Percentiles rank a stretch among this genome's conserved stretches.
phyloP scores from a whole-genome alignment of 2,797 vertebrate genomes.

The Furcifer pardalis region DNA sequence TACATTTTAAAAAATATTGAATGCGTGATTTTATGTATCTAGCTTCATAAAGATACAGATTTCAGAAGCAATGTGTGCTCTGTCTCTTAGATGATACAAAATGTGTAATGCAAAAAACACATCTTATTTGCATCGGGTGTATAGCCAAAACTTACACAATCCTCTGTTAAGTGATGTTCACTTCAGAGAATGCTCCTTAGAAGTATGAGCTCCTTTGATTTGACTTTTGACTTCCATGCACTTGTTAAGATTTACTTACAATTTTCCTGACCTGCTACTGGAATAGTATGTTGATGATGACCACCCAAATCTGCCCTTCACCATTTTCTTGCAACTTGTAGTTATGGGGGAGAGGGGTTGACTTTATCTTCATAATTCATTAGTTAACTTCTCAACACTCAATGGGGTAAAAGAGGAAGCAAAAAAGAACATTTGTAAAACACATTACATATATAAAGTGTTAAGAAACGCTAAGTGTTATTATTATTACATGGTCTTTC shows the following conservation, averaged over 20 bases:
- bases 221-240: neutral
- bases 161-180: neutral
- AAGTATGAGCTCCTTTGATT: neutral
- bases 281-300: neutral
- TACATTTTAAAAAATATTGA: too few relatives aligned
- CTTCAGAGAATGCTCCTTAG: neutral
- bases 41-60: too few relatives aligned
- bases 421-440: constrained; percentile 29
- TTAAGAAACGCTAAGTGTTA: constrained; percentile 26
- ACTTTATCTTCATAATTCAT: constrained; percentile 23
- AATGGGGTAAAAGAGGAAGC: too few relatives aligned
- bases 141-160: neutral
- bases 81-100: neutral
- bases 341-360: neutral
- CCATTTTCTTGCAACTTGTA: neutral
- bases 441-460: constrained; percentile 21
- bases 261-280: neutral
- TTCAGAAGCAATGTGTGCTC: too few relatives aligned
- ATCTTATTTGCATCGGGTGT: neutral
- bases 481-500: constrained; percentile 25
- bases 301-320: neutral
- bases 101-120: neutral
- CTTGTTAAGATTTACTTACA: neutral
- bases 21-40: too few relatives aligned
- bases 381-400: too few relatives aligned